Conservation (phyloP, 2,888 invertebrate genomes). For the Pharmacophagus antenor region DNA sequence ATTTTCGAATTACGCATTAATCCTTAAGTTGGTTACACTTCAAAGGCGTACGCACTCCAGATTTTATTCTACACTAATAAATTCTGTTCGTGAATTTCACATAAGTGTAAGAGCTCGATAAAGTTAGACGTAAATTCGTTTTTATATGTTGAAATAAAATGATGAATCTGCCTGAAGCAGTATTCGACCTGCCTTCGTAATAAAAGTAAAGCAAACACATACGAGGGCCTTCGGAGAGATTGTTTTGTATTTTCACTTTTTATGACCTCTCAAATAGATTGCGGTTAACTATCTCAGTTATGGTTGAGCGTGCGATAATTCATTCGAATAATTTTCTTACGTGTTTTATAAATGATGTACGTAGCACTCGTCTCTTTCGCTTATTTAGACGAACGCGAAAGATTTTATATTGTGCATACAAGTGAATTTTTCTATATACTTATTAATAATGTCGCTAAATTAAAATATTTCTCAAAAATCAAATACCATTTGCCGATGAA, state of each 20-base stretch:
- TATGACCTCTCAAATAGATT: conserved; percentile 13
- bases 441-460: no score
- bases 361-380: no score
- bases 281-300: conserved; percentile 2
- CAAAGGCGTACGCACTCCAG: background rate
- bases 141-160: conserved; percentile 25
- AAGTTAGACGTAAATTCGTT: conserved; percentile 15
- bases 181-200: conserved; percentile 18
- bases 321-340: background rate
- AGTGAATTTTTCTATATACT: no score
- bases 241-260: conserved; percentile 18
- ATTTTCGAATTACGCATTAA: background rate
- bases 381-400: no score
- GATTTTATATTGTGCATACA: no score
- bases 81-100: conserved; percentile 2
- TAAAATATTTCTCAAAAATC: no score
- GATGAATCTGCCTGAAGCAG: conserved; percentile 19
- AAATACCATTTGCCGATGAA: no score
- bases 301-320: background rate
- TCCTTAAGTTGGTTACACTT: background rate
- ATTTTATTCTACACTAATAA: conserved; percentile 3
- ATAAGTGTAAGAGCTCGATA: conserved; percentile 3
- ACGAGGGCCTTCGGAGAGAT: conserved; percentile 8
- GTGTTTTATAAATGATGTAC: no score
- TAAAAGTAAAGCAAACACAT: conserved; percentile 16